These are phyloP conservation scores for Panagrolaimus sp. DNA, from an alignment of 1,140 invertebrate genomes.

Conservation along the genomic window DNA sequence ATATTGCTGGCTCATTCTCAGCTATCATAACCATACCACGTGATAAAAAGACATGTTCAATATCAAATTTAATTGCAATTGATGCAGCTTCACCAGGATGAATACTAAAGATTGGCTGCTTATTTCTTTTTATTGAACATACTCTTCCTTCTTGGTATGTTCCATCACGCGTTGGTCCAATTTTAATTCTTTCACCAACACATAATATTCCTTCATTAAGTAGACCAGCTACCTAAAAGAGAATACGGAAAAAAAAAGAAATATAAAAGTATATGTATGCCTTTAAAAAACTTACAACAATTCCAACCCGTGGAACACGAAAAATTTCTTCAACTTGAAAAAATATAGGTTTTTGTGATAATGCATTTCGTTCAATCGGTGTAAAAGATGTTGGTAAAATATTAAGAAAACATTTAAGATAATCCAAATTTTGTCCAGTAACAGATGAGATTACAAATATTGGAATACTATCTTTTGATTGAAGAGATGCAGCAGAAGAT, in stretches of 20 bases:
- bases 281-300: no score
- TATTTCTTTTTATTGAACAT: conserved; percentile 32
- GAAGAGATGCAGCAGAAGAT: conserved; percentile 25
- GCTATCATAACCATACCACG: conserved; percentile 41
- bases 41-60: conserved; percentile 3
- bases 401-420: conserved; percentile 74
- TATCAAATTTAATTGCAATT: conserved; percentile 52
- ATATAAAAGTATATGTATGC: no score
- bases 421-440: conserved; percentile 70
- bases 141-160: conserved; percentile 52
- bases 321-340: conserved; percentile 92
- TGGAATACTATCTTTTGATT: conserved; percentile 66
- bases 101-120: conserved; percentile 64
- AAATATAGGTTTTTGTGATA: conserved; percentile 66
- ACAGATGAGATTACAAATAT: conserved; percentile 93
- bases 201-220: conserved; percentile 74
- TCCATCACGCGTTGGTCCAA: conserved; percentile 63
- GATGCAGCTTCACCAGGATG: conserved; percentile 75
- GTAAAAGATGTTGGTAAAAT: conserved; percentile 65
- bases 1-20: conserved; percentile 13
- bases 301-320: conserved; percentile 67
- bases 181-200: conserved; percentile 72
- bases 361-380: conserved; percentile 1
- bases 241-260: no score
- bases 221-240: conserved; percentile 80